Conservation (phyloP, 2,888 invertebrate genomes). For the Eulithis prunata region DNA sequence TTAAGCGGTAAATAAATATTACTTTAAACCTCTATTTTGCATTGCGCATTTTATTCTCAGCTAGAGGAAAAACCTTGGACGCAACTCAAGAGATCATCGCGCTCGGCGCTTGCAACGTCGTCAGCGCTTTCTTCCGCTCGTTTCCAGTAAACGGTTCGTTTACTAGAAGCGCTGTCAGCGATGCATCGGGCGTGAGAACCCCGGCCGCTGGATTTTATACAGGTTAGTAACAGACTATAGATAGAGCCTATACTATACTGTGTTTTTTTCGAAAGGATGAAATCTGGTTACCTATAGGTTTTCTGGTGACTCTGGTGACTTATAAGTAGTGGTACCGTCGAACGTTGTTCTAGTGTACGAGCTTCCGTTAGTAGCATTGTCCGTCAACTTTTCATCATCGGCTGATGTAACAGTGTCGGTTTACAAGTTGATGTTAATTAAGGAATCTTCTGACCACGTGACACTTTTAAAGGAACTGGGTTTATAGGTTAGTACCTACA, state of each 20-base stretch:
- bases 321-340: not conserved
- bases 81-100: constrained; percentile 93
- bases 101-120: constrained; percentile 89
- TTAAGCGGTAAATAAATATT: not conserved
- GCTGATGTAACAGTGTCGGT: no score
- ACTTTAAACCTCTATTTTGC: constrained; percentile 2
- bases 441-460: no score
- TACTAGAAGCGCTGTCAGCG: constrained; percentile 91
- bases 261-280: no score
- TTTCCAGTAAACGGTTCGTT: constrained; percentile 91
- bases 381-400: no score
- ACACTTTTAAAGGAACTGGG: no score
- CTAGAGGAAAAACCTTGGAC: constrained; percentile 88
- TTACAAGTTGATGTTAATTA: no score
- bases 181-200: constrained; percentile 90
- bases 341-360: no score
- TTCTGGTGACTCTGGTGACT: no score
- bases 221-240: constrained; percentile 69
- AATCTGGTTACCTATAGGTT: no score
- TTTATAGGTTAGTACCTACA: no score
- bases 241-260: no score
- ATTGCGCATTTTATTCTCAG: constrained; percentile 66
- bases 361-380: no score
- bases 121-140: constrained; percentile 90
- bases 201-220: constrained; percentile 90